Conservation (phyloP, 2,113 vertebrate genomes). For the Peromyscus polionotus region DNA sequence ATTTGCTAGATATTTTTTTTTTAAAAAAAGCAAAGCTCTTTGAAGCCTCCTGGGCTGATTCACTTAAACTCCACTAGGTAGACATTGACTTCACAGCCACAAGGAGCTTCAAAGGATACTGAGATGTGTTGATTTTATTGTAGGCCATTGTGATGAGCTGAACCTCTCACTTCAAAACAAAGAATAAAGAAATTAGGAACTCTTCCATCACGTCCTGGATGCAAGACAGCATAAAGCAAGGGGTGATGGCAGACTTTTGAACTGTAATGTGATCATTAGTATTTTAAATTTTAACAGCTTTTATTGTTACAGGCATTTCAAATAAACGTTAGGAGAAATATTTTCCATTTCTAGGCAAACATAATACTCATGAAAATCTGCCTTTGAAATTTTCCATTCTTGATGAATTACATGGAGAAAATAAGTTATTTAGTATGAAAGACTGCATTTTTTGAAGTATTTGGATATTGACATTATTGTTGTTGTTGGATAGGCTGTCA, state of each 20-base stretch:
- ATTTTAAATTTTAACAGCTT: not conserved
- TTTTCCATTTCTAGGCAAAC: not conserved
- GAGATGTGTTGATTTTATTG: not conserved
- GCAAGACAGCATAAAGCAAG: not conserved
- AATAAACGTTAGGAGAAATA: not conserved
- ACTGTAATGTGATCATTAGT: not conserved
- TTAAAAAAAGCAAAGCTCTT: not conserved
- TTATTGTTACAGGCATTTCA: not conserved
- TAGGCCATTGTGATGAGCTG: not conserved
- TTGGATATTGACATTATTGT: not conserved
- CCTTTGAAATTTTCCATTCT: not conserved
- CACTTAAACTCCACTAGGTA: not conserved
- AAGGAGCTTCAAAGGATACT: not conserved
- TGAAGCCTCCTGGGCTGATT: not conserved
- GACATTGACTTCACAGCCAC: not conserved
- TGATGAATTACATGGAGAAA: not conserved
- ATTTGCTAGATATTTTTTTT: not conserved
- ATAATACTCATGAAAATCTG: not conserved
- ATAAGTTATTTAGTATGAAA: not conserved
- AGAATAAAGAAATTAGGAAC: not conserved
- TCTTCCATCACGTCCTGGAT: not conserved
- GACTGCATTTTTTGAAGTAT: not conserved
- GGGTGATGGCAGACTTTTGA: not conserved
- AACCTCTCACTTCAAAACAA: slow-evolving; percentile 21
- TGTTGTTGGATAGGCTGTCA: not conserved